Base-by-base conservation (phyloP, 1,140 invertebrate genomes). In the Aphidius ervi region DNA sequence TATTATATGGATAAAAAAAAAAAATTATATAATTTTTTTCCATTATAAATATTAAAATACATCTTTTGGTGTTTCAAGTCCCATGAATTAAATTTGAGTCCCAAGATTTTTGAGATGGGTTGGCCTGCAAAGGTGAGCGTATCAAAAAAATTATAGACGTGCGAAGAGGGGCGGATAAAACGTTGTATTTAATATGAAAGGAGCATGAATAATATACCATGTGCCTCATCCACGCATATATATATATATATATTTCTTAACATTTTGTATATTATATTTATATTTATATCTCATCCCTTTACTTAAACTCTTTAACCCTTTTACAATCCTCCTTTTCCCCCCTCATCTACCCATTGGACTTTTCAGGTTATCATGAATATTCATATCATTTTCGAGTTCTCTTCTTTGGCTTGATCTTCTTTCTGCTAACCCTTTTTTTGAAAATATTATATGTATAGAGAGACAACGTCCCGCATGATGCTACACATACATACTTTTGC, bases 181-280 rank as follows among this genome's bases (percentile, higher is more conserved):
- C 68, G 67, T 62, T 63, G 68, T 70, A 72, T 75, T 75, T 75
- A 77, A 77, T 77, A 77, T 76, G 74, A 76, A 75, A 75, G 70
- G 67, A 65, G 70, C 70, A 74, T 74, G 74, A 77, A 75, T 76
- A 75, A 76, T 67, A 16, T 16, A 16, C 16, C 16, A 16, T 16
- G 16, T 16, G 16, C 16, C 16, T 16, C 16, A 16, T 16, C 16
- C 16, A 16, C 16, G 16, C 16, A 16, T 16, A 16, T 16, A 16
- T 16, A 16, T 16, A 16, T 16, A 16, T 16, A 16, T 16, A 16
- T 16, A 16, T 16, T 16, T 16, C 16, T 16, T 16, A 16, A 16
- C 16, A 16, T 16, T 16, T 16, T 16, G 16, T 16, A 16, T 16
- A 16, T 16, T 31, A 31, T 31, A 31, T 31, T 31, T 31, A 31